Percentiles rank a stretch among this genome's conserved stretches.
These are phyloP conservation scores for Enteromius fasciolatus DNA, from an alignment of 2,797 vertebrate species.

Conservation along the genomic window DNA sequence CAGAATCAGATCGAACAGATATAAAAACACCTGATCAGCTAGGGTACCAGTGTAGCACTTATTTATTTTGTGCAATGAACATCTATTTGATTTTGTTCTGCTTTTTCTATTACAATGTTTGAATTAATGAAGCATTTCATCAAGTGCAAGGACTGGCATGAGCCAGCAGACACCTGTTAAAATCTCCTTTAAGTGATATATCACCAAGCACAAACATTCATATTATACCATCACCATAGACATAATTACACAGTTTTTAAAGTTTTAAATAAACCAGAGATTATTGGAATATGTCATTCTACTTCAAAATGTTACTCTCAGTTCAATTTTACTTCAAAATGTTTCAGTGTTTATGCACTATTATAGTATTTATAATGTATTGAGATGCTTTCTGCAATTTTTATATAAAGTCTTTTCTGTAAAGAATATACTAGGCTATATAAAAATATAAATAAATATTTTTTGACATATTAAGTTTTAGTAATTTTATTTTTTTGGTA, in stretches of 20 bases:
- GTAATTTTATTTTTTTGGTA: not conserved
- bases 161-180: not conserved
- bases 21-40: not conserved
- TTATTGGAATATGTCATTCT: not conserved
- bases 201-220: not conserved
- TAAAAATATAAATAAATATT: too few relatives aligned
- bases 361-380: not conserved
- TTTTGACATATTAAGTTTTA: not conserved
- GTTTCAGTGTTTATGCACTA: not conserved
- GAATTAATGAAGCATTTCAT: not conserved
- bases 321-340: not conserved
- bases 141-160: not conserved
- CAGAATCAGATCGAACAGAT: not conserved
- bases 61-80: not conserved
- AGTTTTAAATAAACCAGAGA: not conserved
- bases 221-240: not conserved
- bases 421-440: too few relatives aligned
- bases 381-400: not conserved
- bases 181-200: not conserved
- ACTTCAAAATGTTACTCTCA: not conserved
- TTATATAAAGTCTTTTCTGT: too few relatives aligned
- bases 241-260: not conserved
- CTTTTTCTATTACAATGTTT: not conserved
- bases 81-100: not conserved
- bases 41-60: not conserved